phyloP scores from a whole-genome alignment of 92 coral and sea anemone species.

The Porites rus region DNA sequence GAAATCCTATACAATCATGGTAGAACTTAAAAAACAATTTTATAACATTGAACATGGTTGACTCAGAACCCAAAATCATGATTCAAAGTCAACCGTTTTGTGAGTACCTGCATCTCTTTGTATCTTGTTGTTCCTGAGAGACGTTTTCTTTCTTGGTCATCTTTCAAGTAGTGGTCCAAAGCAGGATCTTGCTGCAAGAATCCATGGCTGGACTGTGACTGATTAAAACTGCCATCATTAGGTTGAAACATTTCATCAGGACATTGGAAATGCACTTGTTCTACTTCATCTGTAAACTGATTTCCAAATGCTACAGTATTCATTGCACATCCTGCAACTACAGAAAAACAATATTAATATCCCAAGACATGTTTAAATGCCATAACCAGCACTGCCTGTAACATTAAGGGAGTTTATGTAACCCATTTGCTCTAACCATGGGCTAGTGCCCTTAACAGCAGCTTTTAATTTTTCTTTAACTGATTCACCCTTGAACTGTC shows the following conservation, averaged over 20 bases:
- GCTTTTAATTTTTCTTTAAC: too few species aligned
- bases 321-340: neutral
- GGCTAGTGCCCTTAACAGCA: too few species aligned
- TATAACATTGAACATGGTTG: too few species aligned
- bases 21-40: too few species aligned
- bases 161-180: conserved; percentile 53
- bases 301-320: neutral
- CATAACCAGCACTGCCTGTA: too few species aligned
- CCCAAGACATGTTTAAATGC: neutral
- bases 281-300: neutral
- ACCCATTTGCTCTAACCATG: too few species aligned
- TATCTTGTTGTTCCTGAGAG: conserved; percentile 32
- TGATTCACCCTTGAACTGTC: too few species aligned
- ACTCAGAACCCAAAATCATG: neutral
- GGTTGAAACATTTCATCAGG: neutral
- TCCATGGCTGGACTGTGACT: neutral
- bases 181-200: conserved; percentile 43
- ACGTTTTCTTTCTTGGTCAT: conserved; percentile 37
- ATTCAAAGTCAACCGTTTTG: neutral
- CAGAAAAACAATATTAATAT: neutral
- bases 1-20: too few species aligned
- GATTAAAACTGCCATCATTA: neutral
- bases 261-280: neutral
- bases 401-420: too few species aligned
- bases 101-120: conserved; percentile 74